Percentiles rank a stretch among this genome's conserved stretches.
These are phyloP conservation scores for Gorsachius magnificus DNA, from an alignment of 2,797 vertebrate species.

Conservation along the genomic window DNA sequence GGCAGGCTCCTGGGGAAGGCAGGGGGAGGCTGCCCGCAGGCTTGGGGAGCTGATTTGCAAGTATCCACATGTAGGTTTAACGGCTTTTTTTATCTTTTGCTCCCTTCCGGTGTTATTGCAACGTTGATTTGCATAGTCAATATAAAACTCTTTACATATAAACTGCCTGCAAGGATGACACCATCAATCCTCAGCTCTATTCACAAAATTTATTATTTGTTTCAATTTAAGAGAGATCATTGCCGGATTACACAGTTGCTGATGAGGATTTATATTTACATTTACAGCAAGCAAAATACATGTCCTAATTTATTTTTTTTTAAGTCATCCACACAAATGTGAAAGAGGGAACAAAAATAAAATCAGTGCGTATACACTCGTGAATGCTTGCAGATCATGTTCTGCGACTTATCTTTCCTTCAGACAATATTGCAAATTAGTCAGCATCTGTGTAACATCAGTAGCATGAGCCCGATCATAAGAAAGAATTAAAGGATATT, in stretches of 20 bases:
- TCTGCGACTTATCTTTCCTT: not conserved
- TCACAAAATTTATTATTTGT: constrained; percentile 46
- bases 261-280: constrained; percentile 61
- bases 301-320: not conserved
- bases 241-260: constrained; percentile 26
- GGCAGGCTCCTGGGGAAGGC: not conserved
- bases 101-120: constrained; percentile 50
- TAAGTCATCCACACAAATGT: not conserved
- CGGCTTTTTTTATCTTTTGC: constrained; percentile 21
- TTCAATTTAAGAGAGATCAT: constrained; percentile 46
- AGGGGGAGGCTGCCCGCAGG: not conserved
- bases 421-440: constrained; percentile 50
- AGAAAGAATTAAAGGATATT: constrained; percentile 31
- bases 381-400: not conserved
- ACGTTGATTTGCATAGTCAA: constrained; percentile 36
- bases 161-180: constrained; percentile 59
- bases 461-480: not conserved
- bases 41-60: not conserved
- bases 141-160: constrained; percentile 18
- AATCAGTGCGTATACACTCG: not conserved
- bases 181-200: constrained; percentile 34
- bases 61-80: not conserved
- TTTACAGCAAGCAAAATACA: constrained; percentile 38
- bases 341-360: not conserved
- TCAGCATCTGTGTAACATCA: constrained; percentile 24